A percentile compares a stretch with the other conserved stretches of the same genome.
Evolutionary conservation across 2,113 vertebrate species (phyloP).

Genomic region (Desmodus rotundus): DNA sequence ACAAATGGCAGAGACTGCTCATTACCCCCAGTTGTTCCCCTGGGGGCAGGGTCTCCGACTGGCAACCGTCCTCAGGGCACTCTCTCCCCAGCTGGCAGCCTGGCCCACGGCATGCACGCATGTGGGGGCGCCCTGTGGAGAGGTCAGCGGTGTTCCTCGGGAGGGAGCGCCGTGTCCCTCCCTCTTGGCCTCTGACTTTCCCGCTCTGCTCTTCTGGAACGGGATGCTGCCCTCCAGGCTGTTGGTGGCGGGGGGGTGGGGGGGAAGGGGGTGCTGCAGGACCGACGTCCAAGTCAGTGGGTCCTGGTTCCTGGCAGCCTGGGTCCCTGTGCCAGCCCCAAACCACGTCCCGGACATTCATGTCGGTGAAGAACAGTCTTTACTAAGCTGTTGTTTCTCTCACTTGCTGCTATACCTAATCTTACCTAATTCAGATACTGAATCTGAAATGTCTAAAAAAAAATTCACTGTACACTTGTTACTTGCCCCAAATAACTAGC

Average conservation of each 20-base stretch:
- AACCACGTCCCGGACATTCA: neutral
- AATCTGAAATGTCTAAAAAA: neutral
- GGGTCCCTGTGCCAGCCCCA: neutral
- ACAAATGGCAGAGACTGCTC: neutral
- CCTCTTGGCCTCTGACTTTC: neutral
- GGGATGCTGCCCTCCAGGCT: neutral
- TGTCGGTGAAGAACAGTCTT: neutral
- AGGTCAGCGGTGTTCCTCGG: neutral
- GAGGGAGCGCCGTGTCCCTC: neutral
- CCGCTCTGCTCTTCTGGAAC: neutral
- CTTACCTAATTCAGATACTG: neutral
- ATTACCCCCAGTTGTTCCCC: neutral
- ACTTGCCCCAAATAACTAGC: neutral
- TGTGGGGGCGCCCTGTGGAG: neutral
- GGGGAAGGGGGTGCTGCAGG: neutral
- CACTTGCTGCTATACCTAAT: neutral
- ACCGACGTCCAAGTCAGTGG: neutral
- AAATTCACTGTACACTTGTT: neutral
- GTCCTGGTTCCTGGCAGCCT: neutral
- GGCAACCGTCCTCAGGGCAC: neutral
- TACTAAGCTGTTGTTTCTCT: neutral
- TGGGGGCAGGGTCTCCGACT: neutral
- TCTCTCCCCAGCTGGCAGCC: neutral
- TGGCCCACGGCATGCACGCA: too few species aligned
- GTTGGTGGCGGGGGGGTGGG: too few species aligned